Base-by-base conservation (phyloP, 1,140 invertebrate species). In the Microplitis mediator region DNA sequence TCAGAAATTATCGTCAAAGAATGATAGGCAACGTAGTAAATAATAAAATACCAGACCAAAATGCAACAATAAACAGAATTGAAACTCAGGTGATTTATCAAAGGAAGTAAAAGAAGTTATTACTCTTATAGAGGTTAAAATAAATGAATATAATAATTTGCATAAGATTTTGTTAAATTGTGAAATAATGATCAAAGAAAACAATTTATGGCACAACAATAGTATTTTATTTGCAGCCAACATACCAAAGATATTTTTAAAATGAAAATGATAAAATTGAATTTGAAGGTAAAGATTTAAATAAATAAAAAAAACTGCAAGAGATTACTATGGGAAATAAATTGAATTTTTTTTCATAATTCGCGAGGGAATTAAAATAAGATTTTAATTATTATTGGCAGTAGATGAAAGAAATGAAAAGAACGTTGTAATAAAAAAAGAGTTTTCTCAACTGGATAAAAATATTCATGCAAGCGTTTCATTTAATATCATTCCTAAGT, bases 401-500 rank as follows among this genome's bases (percentile, higher is more conserved):
- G 51, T 66, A 58, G 72, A 60, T 9, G 63, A 71, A 69, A 67
- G 80, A 54, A 52, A 60, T 13, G 69, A 69, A 23, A 64, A 51
- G 5, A 71, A 70, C 36, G 60, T 65, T 52, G 23, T 11, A 56
- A 77, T 9, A 14, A 60, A 52, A 64, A 74, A 66, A 56, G 71
- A 73, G 5, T 66, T 71, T 66, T 50, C 76, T 6, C 72, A 77
- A 51, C 45, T 75, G 0, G 50, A 32, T n/a, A 64, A 80, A 61
- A 74, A 72, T 32, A 73, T 83, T 73, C 80, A 78, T 78, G 76
- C 80, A 45, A 73, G 78, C 36, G 77, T 76, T 66, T 81, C 81
- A 82, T 68, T 83, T 35, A 73, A 82, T 11, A 75, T 79, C 79
- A 80, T 83, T 74, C 81, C 74, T 34, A 61, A 84, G 23, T 74